These are phyloP conservation scores for Mimumesa dahlbomi DNA, from an alignment of 2,888 invertebrate species.

Conservation along the genomic window DNA sequence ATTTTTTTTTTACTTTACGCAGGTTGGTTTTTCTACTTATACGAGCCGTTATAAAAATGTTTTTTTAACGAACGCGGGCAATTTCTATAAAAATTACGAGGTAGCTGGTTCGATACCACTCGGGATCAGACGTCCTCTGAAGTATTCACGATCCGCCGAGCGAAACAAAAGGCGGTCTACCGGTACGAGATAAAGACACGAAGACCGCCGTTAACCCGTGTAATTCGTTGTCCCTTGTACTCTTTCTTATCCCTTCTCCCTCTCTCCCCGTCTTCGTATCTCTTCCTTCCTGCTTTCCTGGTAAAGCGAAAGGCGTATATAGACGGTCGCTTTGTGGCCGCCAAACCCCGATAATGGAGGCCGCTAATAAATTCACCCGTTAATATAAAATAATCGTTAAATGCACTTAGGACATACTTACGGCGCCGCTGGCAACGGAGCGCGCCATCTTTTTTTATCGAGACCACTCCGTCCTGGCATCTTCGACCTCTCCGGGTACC, in stretches of 20 bases:
- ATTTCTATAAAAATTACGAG: no score
- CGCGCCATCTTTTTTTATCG: slow-evolving; percentile 71
- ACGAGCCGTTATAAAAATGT: no score
- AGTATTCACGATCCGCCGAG: slow-evolving; percentile 59
- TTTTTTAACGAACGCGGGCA: no score
- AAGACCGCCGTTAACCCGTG: slow-evolving; percentile 54
- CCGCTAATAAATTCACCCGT: slow-evolving; percentile 76
- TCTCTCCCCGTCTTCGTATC: slow-evolving; percentile 42
- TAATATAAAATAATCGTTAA: slow-evolving; percentile 79
- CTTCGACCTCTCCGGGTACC: slow-evolving; percentile 45
- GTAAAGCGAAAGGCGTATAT: slow-evolving; percentile 61
- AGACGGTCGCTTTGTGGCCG: slow-evolving; percentile 59
- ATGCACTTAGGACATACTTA: slow-evolving; percentile 77
- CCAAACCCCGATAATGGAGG: slow-evolving; percentile 76
- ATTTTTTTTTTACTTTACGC: no score
- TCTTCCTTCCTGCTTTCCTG: slow-evolving; percentile 44
- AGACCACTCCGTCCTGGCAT: slow-evolving; percentile 65
- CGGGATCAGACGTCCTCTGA: slow-evolving; percentile 41
- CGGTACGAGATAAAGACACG: slow-evolving; percentile 59
- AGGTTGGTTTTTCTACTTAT: no score
- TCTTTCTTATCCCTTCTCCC: slow-evolving; percentile 29
- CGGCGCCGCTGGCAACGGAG: slow-evolving; percentile 68
- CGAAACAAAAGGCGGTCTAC: slow-evolving; percentile 61
- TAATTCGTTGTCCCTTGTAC: slow-evolving; percentile 34
- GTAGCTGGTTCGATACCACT: slow-evolving; percentile 49